Conservation (phyloP, 2,888 invertebrate species). For the Melieria picta region DNA sequence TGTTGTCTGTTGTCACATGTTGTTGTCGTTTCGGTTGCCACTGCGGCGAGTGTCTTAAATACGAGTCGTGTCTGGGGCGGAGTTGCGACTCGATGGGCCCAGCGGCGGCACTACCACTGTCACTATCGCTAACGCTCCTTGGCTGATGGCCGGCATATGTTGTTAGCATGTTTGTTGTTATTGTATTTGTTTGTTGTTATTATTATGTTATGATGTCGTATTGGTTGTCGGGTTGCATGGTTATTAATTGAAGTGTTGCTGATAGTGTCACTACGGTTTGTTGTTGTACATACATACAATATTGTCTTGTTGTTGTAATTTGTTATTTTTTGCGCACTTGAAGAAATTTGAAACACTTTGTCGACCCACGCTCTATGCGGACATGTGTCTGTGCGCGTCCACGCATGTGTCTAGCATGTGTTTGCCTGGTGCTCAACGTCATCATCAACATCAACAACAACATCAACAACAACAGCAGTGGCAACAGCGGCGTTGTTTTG, state of each 20-base stretch:
- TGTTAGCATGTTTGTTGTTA: conserved; percentile 9
- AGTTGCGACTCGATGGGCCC: conserved; percentile 1
- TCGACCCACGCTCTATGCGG: conserved; percentile 1
- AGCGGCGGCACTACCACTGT: neutral
- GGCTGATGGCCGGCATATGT: neutral
- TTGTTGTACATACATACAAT: neutral
- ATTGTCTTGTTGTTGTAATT: neutral
- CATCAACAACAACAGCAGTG: conserved; percentile 26
- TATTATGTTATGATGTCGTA: conserved; percentile 20
- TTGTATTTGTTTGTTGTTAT: neutral
- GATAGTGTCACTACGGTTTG: neutral
- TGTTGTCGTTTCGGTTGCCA: neutral
- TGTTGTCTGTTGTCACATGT: neutral
- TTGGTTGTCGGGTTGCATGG: conserved; percentile 21
- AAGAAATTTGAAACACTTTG: conserved; percentile 40
- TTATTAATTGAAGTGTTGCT: conserved; percentile 35
- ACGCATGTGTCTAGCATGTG: conserved; percentile 22
- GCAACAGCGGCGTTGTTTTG: neutral
- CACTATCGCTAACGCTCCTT: neutral
- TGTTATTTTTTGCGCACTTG: neutral
- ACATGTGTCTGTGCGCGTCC: conserved; percentile 20
- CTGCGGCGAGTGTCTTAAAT: too few species aligned
- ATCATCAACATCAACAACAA: conserved; percentile 28
- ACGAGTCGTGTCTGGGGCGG: conserved; percentile 11
- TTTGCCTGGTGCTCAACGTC: conserved; percentile 34